Percentiles rank a stretch among this genome's conserved stretches.
phyloP scores from a whole-genome alignment of 2,888 invertebrate species.

The Elegia similella region DNA sequence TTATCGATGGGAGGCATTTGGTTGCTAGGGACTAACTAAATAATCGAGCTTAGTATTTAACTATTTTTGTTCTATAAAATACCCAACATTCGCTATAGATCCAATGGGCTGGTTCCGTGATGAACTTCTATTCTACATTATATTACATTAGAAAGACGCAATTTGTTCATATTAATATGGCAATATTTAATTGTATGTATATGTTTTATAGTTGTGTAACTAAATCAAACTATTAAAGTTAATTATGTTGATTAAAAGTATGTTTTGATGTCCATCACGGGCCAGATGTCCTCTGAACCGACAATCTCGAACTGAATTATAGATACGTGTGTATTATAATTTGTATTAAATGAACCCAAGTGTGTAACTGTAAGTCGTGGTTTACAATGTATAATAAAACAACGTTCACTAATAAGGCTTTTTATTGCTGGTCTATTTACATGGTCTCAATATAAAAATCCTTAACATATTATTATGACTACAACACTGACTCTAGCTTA shows the following conservation, averaged over 20 bases:
- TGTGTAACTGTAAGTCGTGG: constrained; percentile 7
- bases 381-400: constrained; percentile 15
- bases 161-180: too few relatives aligned
- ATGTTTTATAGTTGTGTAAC: too few relatives aligned
- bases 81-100: not conserved
- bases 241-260: too few relatives aligned
- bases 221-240: too few relatives aligned
- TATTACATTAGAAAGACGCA: too few relatives aligned
- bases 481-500: constrained; percentile 41
- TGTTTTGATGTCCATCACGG: not conserved
- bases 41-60: constrained; percentile 5
- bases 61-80: not conserved
- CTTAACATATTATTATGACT: constrained; percentile 56
- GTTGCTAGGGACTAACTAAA: constrained; percentile 6
- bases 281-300: not conserved
- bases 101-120: not conserved
- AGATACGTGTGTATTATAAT: constrained; percentile 8
- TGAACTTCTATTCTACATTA: not conserved
- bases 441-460: constrained; percentile 55
- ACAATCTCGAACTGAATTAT: not conserved
- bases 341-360: constrained; percentile 12
- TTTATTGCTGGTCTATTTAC: constrained; percentile 60
- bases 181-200: too few relatives aligned
- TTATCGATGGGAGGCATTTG: not conserved
- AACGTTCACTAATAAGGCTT: constrained; percentile 27